Conservation (phyloP, 2,113 vertebrate species). For the Petromus typicus region DNA sequence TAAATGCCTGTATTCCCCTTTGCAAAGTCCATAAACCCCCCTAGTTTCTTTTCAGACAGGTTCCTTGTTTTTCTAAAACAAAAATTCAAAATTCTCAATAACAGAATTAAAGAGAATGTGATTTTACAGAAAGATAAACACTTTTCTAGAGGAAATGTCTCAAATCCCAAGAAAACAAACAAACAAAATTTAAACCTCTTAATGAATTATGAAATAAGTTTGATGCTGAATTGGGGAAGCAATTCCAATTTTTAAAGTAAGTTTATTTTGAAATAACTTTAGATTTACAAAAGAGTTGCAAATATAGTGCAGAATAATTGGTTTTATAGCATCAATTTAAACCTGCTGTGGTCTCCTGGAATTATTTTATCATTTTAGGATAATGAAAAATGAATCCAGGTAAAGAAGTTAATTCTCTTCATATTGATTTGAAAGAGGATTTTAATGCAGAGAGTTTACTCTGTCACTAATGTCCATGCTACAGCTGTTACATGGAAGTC, state of each 20-base stretch:
- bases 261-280: conserved; percentile 57
- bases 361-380: conserved; percentile 63
- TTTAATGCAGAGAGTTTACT: conserved; percentile 37
- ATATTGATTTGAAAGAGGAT: conserved; percentile 36
- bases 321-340: conserved; percentile 39
- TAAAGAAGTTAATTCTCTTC: conserved; percentile 41
- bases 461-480: conserved; percentile 16
- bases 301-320: conserved; percentile 16
- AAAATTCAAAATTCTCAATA: conserved; percentile 44
- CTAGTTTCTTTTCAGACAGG: conserved; percentile 35
- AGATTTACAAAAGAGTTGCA: conserved; percentile 42
- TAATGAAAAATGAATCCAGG: conserved; percentile 55
- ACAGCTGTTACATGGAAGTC: neutral
- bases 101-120: conserved; percentile 9
- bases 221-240: neutral
- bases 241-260: conserved; percentile 37
- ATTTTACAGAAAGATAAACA: conserved; percentile 4
- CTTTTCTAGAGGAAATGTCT: conserved; percentile 42
- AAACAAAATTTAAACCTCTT: conserved; percentile 41
- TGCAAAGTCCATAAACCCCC: neutral
- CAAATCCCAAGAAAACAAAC: conserved; percentile 55
- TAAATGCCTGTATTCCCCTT: neutral
- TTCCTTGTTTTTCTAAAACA: neutral
- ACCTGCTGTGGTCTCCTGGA: neutral
- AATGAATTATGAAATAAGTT: conserved; percentile 54